phyloP scores from a whole-genome alignment of 2,797 vertebrate genomes.

The Sphenopsis melanotis region DNA sequence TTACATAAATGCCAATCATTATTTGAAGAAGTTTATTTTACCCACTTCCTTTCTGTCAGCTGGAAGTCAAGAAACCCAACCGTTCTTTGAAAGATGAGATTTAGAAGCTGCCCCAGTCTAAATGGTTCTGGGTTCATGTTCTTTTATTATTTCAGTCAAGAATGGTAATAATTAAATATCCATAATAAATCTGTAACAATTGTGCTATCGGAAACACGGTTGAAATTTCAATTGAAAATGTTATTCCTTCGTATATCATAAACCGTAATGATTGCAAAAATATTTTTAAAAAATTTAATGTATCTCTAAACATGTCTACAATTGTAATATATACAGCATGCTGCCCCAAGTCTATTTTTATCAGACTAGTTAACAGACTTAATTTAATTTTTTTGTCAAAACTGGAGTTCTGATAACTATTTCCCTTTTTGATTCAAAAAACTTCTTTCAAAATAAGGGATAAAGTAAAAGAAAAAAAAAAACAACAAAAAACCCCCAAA shows the following conservation, averaged over 20 bases:
- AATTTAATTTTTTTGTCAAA: background rate
- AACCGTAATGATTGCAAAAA: background rate
- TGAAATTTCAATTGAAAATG: background rate
- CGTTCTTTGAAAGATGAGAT: constrained; percentile 20
- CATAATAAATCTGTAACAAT: background rate
- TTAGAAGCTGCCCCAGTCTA: background rate
- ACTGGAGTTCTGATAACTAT: background rate
- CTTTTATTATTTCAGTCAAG: background rate
- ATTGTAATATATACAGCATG: background rate
- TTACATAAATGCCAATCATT: constrained; percentile 2
- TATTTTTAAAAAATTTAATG: background rate
- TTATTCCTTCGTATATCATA: background rate
- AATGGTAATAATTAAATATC: background rate
- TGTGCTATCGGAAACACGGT: accelerated
- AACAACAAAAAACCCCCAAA: accelerated
- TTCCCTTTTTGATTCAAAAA: background rate
- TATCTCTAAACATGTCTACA: background rate
- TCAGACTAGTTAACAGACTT: background rate
- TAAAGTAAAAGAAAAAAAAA: background rate
- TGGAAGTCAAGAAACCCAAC: background rate
- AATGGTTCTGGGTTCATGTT: background rate
- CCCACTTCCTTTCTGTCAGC: constrained; percentile 7
- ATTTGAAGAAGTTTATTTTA: constrained; percentile 1
- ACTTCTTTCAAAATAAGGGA: background rate
- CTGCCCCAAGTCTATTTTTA: background rate